A percentile compares a stretch with the other conserved stretches of the same genome.
phyloP scores from a whole-genome alignment of 2,797 vertebrate species.

The Lerista edwardsae region DNA sequence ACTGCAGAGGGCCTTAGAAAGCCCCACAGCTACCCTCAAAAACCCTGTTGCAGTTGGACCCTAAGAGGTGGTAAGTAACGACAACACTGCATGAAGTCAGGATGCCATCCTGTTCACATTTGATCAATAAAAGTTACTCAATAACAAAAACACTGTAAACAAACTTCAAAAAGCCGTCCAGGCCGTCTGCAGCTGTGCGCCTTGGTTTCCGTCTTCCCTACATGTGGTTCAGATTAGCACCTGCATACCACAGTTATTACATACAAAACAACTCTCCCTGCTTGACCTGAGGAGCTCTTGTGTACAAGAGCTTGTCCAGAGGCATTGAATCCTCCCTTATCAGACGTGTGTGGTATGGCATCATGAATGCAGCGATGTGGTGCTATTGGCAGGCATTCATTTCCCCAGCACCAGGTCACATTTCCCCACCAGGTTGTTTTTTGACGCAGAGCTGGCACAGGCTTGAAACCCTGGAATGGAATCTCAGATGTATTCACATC shows the following conservation, averaged over 20 bases:
- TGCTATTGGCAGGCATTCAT: constrained; percentile 61
- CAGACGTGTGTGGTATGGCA: constrained; percentile 76
- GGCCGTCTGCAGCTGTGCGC: constrained; percentile 40
- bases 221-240: constrained; percentile 80
- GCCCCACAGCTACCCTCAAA: no score
- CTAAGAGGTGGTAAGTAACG: constrained; percentile 30
- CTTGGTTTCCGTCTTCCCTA: constrained; percentile 42
- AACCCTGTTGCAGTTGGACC: not conserved
- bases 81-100: constrained; percentile 37
- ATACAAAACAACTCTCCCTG: constrained; percentile 68
- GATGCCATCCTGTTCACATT: constrained; percentile 45
- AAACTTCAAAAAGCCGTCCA: constrained; percentile 31
- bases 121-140: constrained; percentile 59
- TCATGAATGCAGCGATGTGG: constrained; percentile 62
- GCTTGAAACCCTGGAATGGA: constrained; percentile 57
- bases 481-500: constrained; percentile 63
- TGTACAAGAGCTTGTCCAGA: constrained; percentile 66
- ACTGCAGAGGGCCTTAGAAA: not conserved
- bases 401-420: constrained; percentile 66
- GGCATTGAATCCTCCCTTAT: constrained; percentile 71
- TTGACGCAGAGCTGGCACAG: constrained; percentile 45
- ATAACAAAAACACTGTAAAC: constrained; percentile 3
- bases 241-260: constrained; percentile 77
- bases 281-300: constrained; percentile 69
- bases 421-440: constrained; percentile 63